Evolutionary conservation across 1,140 invertebrate genomes (phyloP).

Genomic region (Bombus superbus): DNA sequence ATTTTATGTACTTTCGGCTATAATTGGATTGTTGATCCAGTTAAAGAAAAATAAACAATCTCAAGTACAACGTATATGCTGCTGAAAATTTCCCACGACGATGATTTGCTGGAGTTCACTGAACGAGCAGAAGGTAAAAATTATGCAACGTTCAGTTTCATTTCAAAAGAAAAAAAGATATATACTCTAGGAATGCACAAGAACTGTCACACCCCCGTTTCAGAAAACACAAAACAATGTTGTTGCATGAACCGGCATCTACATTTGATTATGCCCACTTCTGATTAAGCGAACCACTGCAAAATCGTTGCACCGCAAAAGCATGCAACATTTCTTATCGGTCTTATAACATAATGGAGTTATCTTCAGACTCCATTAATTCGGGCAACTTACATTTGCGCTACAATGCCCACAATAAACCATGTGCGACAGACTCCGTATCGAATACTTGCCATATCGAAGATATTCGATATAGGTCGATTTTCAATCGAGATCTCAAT

Average conservation of each 20-base stretch:
- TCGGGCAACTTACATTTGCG: constrained; percentile 10
- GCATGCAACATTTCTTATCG: background rate
- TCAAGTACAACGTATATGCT: background rate
- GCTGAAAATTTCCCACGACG: background rate
- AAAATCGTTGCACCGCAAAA: background rate
- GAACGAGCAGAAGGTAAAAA: background rate
- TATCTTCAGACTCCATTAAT: background rate
- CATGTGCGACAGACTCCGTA: constrained; percentile 21
- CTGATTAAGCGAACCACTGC: background rate
- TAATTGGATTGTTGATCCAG: background rate
- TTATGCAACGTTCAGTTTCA: constrained; percentile 8
- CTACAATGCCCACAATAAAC: constrained; percentile 4
- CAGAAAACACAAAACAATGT: constrained; percentile 14
- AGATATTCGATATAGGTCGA: background rate
- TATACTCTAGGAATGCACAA: too few species aligned
- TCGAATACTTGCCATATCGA: background rate
- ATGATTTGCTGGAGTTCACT: background rate
- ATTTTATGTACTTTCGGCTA: background rate
- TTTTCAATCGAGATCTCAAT: background rate
- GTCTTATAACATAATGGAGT: constrained; percentile 1
- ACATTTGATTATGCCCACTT: constrained; percentile 14
- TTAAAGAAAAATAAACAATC: constrained; percentile 14
- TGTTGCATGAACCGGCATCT: constrained; percentile 3
- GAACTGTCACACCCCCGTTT: constrained; percentile 37
- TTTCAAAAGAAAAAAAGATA: background rate